phyloP scores from a whole-genome alignment of 2,888 invertebrate species.

The Bombyx huttoni region DNA sequence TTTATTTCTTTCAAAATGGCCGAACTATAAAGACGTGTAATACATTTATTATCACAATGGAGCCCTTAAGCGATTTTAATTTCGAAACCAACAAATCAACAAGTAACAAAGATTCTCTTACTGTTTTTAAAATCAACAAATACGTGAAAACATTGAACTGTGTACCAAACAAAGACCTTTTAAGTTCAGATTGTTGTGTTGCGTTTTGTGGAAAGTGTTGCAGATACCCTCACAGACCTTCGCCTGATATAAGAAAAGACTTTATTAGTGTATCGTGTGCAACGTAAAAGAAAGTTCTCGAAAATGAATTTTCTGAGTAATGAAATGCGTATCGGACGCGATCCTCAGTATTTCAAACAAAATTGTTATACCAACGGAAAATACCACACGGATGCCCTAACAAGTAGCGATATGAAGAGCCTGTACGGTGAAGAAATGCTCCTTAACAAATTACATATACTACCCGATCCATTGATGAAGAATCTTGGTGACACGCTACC shows the following conservation, averaged over 20 bases:
- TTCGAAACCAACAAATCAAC: constrained; percentile 37
- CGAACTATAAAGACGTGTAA: constrained; percentile 64
- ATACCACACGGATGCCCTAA: constrained; percentile 35
- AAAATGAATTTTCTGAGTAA: constrained; percentile 40
- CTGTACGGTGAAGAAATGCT: constrained; percentile 33
- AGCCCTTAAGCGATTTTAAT: constrained; percentile 43
- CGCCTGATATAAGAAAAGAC: constrained; percentile 39
- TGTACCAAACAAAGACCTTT: constrained; percentile 10
- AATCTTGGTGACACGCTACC: constrained; percentile 51
- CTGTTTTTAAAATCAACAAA: constrained; percentile 28
- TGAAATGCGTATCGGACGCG: constrained; percentile 41
- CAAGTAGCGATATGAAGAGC: constrained; percentile 33
- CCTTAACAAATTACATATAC: constrained; percentile 37
- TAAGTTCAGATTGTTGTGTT: neutral
- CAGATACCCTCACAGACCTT: constrained; percentile 37
- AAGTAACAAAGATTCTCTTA: constrained; percentile 16
- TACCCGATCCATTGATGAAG: constrained; percentile 50
- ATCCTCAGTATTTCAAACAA: constrained; percentile 24
- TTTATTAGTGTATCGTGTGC: constrained; percentile 30
- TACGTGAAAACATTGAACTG: constrained; percentile 20
- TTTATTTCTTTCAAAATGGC: constrained; percentile 57
- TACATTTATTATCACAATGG: constrained; percentile 52
- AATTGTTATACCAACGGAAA: constrained; percentile 33
- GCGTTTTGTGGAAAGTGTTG: neutral
- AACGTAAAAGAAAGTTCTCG: constrained; percentile 13